Evolutionary conservation across 2,797 vertebrate species (phyloP), one percentile per base, ranked within the genome.

Genomic region (Enteromius trimaculatus): DNA sequence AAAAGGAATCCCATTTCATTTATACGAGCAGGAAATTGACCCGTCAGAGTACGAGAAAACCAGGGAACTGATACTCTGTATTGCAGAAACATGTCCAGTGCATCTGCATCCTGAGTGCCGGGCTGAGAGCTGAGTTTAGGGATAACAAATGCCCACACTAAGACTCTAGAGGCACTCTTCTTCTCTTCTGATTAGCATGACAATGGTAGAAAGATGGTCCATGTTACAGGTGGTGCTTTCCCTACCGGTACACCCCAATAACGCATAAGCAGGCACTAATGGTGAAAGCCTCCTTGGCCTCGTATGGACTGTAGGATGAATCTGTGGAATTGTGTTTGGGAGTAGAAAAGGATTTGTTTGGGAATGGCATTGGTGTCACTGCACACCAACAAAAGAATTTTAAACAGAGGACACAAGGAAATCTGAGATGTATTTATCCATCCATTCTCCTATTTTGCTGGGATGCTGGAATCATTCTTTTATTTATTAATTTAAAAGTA

Each of bases 1-100:
- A 86, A 84, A 89, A 79, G 83, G 85, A 87, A 87, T 91, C 90
- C 55, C 37, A 47, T 88, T 89, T 86, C 88, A 86, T 85, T 89
- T 86, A 86, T 87, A 84, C 21, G 75, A 80, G 86, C 78, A 82
- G 85, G 82, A 88, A 87, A 86, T 84, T 87, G 89, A 88, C 88
- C 86, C 75, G 44, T 79, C 39, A 77, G 77, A 68, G 64, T 29
- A 69, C 4, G 60, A 87, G 81, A 80, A 71, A 66, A 58, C 14
- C 8, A 79, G 72, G 47, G 80, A 87, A 86, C 68, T 60, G 77
- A 88, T 88, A 79, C 37, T 80, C 53, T 26, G 49, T 64, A 66
- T 39, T 44, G 80, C 80, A 85, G 69, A 60, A 84, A 85, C 58
- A 71, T 82, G 84, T 85, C 53, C 29, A 37, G 75, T 37, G 49